Conservation (phyloP, 2,113 vertebrate species). For the Rhombomys opimus region DNA sequence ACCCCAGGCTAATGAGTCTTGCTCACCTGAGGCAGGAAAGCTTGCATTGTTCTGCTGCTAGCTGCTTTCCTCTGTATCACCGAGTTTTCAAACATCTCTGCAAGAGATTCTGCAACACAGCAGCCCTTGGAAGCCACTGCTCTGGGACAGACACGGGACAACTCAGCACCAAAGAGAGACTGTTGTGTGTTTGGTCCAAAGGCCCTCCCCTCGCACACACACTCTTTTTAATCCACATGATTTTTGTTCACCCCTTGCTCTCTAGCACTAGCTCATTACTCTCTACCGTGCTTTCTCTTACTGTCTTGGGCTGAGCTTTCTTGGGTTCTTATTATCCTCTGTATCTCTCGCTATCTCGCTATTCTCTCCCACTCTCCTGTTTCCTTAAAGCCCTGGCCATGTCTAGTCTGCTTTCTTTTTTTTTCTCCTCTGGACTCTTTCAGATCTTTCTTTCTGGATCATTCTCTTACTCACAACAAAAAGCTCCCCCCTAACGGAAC, state of each 20-base stretch:
- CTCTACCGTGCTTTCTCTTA: background rate
- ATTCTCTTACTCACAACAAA: background rate
- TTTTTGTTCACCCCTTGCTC: background rate
- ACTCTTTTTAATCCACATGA: background rate
- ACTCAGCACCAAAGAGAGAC: background rate
- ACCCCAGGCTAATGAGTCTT: background rate
- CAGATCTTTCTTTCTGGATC: background rate
- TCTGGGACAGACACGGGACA: background rate
- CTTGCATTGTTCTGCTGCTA: background rate
- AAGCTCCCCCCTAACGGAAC: background rate
- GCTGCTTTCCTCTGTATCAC: no score
- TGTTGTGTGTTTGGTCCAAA: background rate
- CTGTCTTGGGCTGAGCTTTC: background rate
- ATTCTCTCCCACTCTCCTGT: background rate
- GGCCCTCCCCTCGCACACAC: background rate
- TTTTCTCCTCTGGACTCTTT: background rate
- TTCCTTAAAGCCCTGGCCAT: background rate
- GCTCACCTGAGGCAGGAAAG: background rate
- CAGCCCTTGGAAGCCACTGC: background rate
- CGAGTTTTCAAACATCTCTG: background rate
- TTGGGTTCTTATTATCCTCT: background rate
- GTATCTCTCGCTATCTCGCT: background rate
- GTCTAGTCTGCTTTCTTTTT: background rate
- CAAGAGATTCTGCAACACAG: background rate
- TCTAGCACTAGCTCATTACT: fast-evolving